These are phyloP conservation scores for Dipodomys merriami DNA, from an alignment of 2,113 vertebrate species.

Conservation along the genomic window DNA sequence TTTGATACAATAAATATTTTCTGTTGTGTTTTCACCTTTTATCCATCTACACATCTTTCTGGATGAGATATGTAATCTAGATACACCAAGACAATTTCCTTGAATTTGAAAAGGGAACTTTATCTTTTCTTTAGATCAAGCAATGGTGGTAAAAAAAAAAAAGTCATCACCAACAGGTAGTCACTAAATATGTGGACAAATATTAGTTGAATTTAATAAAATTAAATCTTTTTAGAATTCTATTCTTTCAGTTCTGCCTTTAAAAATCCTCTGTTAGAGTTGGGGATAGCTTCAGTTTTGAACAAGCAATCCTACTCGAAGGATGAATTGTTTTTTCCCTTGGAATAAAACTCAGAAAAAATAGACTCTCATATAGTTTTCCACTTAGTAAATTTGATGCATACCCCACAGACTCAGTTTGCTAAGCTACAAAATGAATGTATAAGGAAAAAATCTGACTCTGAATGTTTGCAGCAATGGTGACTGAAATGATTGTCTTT, in stretches of 20 bases:
- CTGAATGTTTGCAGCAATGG: neutral
- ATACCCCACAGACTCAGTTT: neutral
- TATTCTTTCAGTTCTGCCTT: neutral
- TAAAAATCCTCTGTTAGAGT: neutral
- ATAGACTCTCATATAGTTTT: neutral
- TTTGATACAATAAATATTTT: conserved; percentile 42
- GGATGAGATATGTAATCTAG: neutral
- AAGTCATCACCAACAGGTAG: neutral
- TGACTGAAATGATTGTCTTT: no score
- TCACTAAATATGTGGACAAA: conserved; percentile 35
- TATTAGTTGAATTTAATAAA: conserved; percentile 15
- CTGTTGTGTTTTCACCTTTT: neutral
- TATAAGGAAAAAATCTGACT: neutral
- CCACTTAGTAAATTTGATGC: neutral
- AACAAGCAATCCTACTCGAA: neutral
- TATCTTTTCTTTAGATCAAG: conserved; percentile 3
- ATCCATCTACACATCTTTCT: conserved; percentile 8
- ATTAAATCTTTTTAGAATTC: conserved; percentile 32
- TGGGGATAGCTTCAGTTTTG: neutral
- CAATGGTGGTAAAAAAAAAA: neutral
- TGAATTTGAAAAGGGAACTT: conserved; percentile 26
- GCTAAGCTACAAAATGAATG: neutral
- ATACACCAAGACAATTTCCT: neutral
- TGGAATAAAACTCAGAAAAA: neutral
- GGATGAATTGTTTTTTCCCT: neutral